Conservation (phyloP, 2,888 invertebrate species). For the Ochropleura leucogaster region DNA sequence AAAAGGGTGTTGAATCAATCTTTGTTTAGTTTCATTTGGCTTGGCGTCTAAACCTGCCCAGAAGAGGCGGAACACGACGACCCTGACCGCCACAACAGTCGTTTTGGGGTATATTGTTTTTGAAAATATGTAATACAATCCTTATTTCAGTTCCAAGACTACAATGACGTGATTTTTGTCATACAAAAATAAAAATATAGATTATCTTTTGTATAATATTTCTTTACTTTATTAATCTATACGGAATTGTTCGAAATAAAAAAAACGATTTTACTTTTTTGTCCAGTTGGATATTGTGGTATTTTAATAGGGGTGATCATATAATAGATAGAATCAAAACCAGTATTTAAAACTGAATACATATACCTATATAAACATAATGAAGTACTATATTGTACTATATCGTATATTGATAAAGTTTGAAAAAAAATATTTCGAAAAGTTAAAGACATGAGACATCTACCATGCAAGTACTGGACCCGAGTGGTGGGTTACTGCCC, state of each 20-base stretch:
- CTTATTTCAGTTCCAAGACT: not conserved
- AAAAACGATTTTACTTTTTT: too few species aligned
- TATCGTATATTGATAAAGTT: too few species aligned
- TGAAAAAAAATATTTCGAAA: too few species aligned
- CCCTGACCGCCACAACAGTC: not conserved
- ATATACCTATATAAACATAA: too few species aligned
- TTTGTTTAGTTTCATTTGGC: not conserved
- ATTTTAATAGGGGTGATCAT: not conserved
- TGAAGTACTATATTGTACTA: too few species aligned
- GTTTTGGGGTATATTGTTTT: not conserved
- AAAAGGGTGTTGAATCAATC: slow-evolving; percentile 21
- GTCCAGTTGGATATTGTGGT: not conserved
- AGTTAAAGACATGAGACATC: not conserved
- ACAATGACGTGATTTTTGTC: not conserved
- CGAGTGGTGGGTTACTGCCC: not conserved
- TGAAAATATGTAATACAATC: not conserved
- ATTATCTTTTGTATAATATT: not conserved
- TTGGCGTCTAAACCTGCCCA: not conserved
- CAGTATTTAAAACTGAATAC: not conserved
- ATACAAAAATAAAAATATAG: not conserved
- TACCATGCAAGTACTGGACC: not conserved
- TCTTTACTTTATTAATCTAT: not conserved
- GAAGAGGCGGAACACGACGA: not conserved
- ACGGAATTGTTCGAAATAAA: not conserved
- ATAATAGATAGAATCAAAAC: too few species aligned